phyloP scores from a whole-genome alignment of 2,797 vertebrate species.

The Scolopax bukidnonensis region DNA sequence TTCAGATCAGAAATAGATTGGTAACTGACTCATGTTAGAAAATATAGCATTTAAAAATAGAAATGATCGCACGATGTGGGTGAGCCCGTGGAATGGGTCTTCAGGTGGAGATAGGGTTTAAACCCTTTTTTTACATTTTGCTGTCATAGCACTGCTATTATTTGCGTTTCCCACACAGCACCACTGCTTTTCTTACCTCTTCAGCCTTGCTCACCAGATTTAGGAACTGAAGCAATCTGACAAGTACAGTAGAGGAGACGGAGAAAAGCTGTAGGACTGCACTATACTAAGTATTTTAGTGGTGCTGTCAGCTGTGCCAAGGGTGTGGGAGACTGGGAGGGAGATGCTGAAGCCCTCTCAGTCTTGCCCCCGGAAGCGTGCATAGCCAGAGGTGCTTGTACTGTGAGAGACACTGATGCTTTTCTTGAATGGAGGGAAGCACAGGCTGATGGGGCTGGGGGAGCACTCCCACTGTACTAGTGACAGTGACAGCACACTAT shows the following conservation, averaged over 20 bases:
- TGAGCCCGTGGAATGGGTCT: conserved; percentile 21
- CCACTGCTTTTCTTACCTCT: conserved; percentile 4
- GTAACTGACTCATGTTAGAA: conserved; percentile 68
- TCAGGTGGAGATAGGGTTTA: conserved; percentile 29
- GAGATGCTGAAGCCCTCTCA: not conserved
- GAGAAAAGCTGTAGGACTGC: not conserved
- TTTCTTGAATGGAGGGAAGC: not conserved
- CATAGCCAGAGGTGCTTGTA: not conserved
- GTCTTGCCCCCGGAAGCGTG: not conserved
- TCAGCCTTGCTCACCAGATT: not conserved
- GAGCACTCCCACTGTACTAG: not conserved
- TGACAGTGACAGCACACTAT: not conserved
- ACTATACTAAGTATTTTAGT: not conserved
- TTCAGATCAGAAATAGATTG: conserved; percentile 57
- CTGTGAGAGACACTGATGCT: not conserved
- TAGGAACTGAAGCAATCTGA: conserved; percentile 24
- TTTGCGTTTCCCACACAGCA: conserved; percentile 12
- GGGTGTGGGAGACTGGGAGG: not conserved
- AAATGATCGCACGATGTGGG: not conserved
- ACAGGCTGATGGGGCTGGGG: not conserved
- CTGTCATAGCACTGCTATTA: conserved; percentile 11
- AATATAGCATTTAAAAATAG: conserved; percentile 58
- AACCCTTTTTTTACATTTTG: not conserved
- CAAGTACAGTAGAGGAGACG: not conserved
- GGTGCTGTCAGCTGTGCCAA: not conserved